Percentiles rank a stretch among this genome's conserved stretches.
phyloP scores from a whole-genome alignment of 2,797 vertebrate genomes.

The Typhlichthys subterraneus region DNA sequence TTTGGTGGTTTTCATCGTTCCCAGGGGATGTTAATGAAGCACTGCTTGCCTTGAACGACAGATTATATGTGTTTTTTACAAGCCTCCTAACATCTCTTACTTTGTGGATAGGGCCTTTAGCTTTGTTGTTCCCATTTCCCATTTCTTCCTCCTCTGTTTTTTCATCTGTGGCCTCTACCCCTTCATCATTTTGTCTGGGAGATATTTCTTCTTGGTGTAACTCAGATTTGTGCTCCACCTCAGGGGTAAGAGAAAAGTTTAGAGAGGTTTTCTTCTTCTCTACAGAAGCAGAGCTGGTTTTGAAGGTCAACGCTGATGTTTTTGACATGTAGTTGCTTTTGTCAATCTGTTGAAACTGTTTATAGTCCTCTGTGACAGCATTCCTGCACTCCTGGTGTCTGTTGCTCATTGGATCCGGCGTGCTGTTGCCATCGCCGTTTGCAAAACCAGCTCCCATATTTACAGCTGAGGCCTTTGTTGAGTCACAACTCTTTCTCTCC shows the following conservation, averaged over 20 bases:
- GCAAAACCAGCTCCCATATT: conserved; percentile 52
- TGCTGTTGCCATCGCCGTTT: conserved; percentile 40
- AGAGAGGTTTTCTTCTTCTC: conserved; percentile 73
- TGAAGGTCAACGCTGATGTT: conserved; percentile 72
- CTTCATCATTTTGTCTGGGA: conserved; percentile 30
- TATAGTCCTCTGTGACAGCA: conserved; percentile 51
- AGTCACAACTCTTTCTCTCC: conserved; percentile 54
- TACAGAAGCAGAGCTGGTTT: conserved; percentile 47
- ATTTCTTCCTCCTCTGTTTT: conserved; percentile 54
- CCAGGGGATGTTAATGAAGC: conserved; percentile 32
- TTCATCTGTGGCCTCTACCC: conserved; percentile 16
- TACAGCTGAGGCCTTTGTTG: conserved; percentile 58
- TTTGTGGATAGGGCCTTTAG: conserved; percentile 78
- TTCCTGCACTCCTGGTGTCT: conserved; percentile 60
- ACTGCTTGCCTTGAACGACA: conserved; percentile 77
- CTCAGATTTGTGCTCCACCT: conserved; percentile 58
- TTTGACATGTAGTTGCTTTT: conserved; percentile 65
- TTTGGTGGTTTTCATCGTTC: conserved; percentile 25
- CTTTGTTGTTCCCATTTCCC: conserved; percentile 50
- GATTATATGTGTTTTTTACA: conserved; percentile 87
- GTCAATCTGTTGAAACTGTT: conserved; percentile 60
- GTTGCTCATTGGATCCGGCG: conserved; percentile 54
- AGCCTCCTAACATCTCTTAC: conserved; percentile 89
- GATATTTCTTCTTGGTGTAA: conserved; percentile 23
- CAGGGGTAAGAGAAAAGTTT: conserved; percentile 60